Evolutionary conservation across 2,888 invertebrate genomes (phyloP).

Genomic region (Cremastinae sp.): DNA sequence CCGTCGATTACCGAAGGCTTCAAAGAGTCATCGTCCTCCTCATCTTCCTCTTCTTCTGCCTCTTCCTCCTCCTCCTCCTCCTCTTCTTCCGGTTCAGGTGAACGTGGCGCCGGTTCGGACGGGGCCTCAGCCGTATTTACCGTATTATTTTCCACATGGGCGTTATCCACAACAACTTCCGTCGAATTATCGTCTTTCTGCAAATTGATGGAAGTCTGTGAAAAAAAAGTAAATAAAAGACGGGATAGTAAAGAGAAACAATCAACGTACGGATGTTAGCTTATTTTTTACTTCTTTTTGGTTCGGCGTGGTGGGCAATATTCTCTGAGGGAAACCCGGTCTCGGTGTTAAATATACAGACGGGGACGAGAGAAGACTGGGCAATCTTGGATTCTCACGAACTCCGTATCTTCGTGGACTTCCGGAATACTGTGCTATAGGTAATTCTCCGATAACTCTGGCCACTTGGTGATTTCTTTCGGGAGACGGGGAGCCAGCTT

Average conservation of each 20-base stretch:
- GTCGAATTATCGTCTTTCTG: constrained; percentile 74
- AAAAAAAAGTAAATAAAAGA: not conserved
- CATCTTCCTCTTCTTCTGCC: constrained; percentile 62
- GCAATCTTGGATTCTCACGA: constrained; percentile 82
- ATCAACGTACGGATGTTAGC: not conserved
- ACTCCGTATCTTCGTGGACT: constrained; percentile 92
- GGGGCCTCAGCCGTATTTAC: constrained; percentile 54
- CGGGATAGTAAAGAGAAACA: not conserved
- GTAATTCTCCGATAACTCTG: constrained; percentile 90
- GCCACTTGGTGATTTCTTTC: constrained; percentile 82
- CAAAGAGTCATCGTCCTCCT: constrained; percentile 65
- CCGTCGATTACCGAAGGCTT: constrained; percentile 72
- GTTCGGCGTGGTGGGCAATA: constrained; percentile 80
- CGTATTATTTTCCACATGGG: constrained; percentile 56
- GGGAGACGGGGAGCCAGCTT: constrained; percentile 75
- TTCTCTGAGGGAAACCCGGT: constrained; percentile 92
- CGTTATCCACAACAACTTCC: constrained; percentile 61
- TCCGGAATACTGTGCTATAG: constrained; percentile 96
- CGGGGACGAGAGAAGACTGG: constrained; percentile 84
- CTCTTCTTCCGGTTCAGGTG: constrained; percentile 50
- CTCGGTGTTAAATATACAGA: constrained; percentile 87
- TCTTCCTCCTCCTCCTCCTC: constrained; percentile 61
- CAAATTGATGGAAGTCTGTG: constrained; percentile 6
- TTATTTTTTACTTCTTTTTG: constrained; percentile 73
- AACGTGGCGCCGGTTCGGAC: constrained; percentile 46